These are phyloP conservation scores for Cuniculus paca DNA, from an alignment of 2,797 vertebrate genomes.

Conservation along the genomic window DNA sequence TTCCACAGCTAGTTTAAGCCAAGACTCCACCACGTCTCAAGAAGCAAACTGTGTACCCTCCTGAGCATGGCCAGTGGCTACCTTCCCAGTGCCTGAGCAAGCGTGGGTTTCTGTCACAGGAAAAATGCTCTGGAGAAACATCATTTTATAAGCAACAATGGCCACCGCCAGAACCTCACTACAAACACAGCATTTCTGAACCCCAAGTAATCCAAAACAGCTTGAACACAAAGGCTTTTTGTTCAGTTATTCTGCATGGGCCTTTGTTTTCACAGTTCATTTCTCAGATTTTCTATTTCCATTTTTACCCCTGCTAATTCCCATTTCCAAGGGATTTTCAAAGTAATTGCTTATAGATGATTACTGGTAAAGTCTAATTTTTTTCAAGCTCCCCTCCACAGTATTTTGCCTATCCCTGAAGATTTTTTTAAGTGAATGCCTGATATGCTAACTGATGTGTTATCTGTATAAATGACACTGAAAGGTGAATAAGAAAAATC, in stretches of 20 bases:
- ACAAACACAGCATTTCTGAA: neutral
- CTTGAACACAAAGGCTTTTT: neutral
- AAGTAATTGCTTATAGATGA: neutral
- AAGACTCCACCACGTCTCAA: neutral
- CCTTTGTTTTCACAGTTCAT: neutral
- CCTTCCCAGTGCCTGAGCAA: neutral
- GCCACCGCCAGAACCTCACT: too few species aligned
- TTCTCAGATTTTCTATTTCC: neutral
- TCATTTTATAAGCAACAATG: neutral
- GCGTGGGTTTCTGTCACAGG: neutral
- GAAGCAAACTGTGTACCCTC: neutral
- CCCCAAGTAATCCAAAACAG: neutral
- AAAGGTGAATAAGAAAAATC: neutral
- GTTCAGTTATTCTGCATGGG: neutral
- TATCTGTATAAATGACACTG: neutral
- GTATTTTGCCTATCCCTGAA: neutral
- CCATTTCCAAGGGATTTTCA: neutral
- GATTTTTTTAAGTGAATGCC: neutral
- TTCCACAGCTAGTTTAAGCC: neutral
- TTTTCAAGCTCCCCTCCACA: neutral
- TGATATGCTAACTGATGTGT: neutral
- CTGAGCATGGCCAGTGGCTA: neutral
- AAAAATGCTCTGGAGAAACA: neutral
- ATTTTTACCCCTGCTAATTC: constrained; percentile 1
- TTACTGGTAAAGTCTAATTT: neutral